Conservation (phyloP, 2,113 vertebrate genomes). For the Fulica atra region DNA sequence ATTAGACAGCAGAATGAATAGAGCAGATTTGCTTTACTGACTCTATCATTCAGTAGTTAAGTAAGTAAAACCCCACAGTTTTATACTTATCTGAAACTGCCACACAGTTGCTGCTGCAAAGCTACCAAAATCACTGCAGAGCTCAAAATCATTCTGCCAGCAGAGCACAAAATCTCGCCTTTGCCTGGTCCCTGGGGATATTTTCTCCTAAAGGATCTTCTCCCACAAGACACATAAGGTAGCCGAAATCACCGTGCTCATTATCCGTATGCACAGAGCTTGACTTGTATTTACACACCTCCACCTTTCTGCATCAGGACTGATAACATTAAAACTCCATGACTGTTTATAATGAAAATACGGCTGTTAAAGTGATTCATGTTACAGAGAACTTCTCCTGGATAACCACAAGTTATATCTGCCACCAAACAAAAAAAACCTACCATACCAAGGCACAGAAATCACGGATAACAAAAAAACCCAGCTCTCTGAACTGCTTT, state of each 20-base stretch:
- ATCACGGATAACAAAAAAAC: neutral
- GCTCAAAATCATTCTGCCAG: neutral
- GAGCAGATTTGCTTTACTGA: neutral
- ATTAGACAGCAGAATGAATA: neutral
- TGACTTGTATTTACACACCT: neutral
- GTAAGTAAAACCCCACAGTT: neutral
- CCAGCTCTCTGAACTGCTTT: neutral
- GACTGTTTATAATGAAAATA: neutral
- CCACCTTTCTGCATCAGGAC: neutral
- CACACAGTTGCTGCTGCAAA: neutral
- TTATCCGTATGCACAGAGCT: neutral
- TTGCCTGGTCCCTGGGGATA: neutral
- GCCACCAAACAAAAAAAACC: neutral
- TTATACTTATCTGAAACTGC: neutral
- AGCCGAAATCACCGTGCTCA: neutral
- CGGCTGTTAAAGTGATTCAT: neutral
- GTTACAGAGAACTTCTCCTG: neutral
- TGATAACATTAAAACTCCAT: neutral
- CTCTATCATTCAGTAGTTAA: neutral
- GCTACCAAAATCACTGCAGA: neutral
- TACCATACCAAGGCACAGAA: neutral
- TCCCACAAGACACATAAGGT: neutral
- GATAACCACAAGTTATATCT: neutral
- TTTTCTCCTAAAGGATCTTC: neutral
- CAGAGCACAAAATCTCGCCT: neutral